These are phyloP conservation scores for Hesperophylax magnus DNA, from an alignment of 1,140 invertebrate species.

Conservation along the genomic window DNA sequence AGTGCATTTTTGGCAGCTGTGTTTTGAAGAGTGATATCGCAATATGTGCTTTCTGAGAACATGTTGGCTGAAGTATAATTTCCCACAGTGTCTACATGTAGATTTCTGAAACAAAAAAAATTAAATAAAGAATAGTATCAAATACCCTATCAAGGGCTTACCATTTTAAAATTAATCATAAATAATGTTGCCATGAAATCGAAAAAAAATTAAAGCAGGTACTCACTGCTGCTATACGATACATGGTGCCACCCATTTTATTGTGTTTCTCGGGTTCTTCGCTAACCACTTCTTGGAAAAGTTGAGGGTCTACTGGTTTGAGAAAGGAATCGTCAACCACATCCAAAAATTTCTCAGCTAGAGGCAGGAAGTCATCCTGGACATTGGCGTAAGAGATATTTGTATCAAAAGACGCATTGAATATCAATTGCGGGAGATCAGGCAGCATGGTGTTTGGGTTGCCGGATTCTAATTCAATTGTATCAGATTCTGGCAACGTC, in stretches of 20 bases:
- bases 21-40: neutral
- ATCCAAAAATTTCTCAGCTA: too few species aligned
- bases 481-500: neutral
- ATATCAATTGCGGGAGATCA: conserved; percentile 15
- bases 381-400: neutral
- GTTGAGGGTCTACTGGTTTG: too few species aligned
- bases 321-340: too few species aligned
- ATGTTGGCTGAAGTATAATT: conserved; percentile 15
- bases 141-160: too few species aligned
- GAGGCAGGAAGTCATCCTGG: too few species aligned
- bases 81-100: conserved; percentile 21
- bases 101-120: neutral
- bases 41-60: conserved; percentile 32
- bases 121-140: neutral
- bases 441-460: neutral
- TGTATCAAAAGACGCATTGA: conserved; percentile 20
- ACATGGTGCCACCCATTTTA: neutral
- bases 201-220: neutral
- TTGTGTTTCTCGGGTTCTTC: neutral
- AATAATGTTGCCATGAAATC: neutral
- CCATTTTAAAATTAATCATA: neutral
- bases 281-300: neutral
- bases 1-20: conserved; percentile 4
- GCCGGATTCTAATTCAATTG: neutral
- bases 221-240: neutral